Percentiles rank a stretch among this genome's conserved stretches.
Evolutionary conservation across 1,140 invertebrate species (phyloP).

Genomic region (Bemisia tabaci): DNA sequence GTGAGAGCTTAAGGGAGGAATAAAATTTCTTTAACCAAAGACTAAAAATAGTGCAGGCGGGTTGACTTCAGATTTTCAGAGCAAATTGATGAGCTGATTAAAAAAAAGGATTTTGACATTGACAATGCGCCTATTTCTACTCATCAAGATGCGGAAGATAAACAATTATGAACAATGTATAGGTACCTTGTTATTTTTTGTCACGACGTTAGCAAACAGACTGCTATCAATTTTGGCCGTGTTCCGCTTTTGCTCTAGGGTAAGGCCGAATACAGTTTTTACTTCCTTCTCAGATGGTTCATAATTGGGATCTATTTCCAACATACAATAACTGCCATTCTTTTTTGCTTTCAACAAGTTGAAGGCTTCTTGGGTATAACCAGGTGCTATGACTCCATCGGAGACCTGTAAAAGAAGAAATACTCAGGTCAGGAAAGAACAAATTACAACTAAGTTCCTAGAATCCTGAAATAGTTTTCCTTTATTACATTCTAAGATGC

Average conservation of each 20-base stretch:
- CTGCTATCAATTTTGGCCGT: slow-evolving; percentile 66
- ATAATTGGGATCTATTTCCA: slow-evolving; percentile 85
- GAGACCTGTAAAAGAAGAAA: slow-evolving; percentile 46
- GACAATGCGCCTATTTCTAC: too few relatives aligned
- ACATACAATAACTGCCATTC: slow-evolving; percentile 78
- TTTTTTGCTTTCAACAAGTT: slow-evolving; percentile 92
- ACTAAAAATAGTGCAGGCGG: too few relatives aligned
- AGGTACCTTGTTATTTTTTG: slow-evolving; percentile 47
- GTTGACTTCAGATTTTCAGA: too few relatives aligned
- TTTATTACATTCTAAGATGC: too few relatives aligned
- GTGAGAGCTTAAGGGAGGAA: too few relatives aligned
- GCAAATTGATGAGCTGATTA: too few relatives aligned
- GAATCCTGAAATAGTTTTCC: too few relatives aligned
- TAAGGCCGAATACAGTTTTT: slow-evolving; percentile 81
- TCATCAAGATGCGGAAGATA: too few relatives aligned
- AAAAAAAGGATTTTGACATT: too few relatives aligned
- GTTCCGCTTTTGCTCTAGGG: slow-evolving; percentile 84
- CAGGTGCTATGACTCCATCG: slow-evolving; percentile 81
- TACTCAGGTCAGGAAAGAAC: not conserved
- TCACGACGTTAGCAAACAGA: slow-evolving; percentile 75
- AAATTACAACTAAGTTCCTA: not conserved
- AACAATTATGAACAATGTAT: too few relatives aligned
- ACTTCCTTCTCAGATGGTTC: slow-evolving; percentile 66
- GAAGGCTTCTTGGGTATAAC: slow-evolving; percentile 69
- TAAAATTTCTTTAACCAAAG: too few relatives aligned